phyloP scores from a whole-genome alignment of 2,113 vertebrate genomes.

The Otocyon megalotis region DNA sequence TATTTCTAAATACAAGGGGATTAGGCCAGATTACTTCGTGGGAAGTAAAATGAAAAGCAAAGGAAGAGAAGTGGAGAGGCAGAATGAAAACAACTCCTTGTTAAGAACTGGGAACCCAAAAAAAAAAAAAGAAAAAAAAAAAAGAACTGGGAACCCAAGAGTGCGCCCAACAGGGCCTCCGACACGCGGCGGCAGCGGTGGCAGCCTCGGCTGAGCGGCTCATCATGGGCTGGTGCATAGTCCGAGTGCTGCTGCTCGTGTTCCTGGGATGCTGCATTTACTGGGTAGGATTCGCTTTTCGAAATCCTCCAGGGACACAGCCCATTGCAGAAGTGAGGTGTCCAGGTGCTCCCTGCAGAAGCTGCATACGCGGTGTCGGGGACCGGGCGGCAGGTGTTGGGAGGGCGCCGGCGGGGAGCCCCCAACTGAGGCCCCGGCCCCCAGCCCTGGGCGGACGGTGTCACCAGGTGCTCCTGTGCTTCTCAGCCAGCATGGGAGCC shows the following conservation, averaged over 20 bases:
- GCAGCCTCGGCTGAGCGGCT: too few species aligned
- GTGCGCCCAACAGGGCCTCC: too few species aligned
- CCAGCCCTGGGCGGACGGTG: constrained; percentile 80
- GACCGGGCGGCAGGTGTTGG: constrained; percentile 78
- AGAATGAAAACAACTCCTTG: neutral
- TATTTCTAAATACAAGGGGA: constrained; percentile 48
- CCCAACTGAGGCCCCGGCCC: constrained; percentile 79
- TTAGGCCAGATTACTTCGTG: neutral
- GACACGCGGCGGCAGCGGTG: too few species aligned
- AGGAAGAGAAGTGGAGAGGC: neutral
- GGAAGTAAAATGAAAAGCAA: constrained; percentile 24
- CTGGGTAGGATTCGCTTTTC: constrained; percentile 82
- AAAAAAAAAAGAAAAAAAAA: too few species aligned
- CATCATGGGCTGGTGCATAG: too few species aligned
- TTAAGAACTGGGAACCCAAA: neutral
- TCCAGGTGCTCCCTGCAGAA: constrained; percentile 83
- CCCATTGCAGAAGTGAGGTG: constrained; percentile 83
- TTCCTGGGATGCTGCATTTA: constrained; percentile 85
- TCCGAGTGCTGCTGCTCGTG: too few species aligned
- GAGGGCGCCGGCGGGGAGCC: constrained; percentile 75
- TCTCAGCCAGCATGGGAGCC: constrained; percentile 76
- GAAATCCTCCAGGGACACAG: constrained; percentile 82
- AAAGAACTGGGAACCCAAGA: too few species aligned
- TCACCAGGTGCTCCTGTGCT: constrained; percentile 79
- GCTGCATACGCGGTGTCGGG: constrained; percentile 78